Conservation (phyloP, 1,140 invertebrate genomes). For the Drosophila athabasca region DNA sequence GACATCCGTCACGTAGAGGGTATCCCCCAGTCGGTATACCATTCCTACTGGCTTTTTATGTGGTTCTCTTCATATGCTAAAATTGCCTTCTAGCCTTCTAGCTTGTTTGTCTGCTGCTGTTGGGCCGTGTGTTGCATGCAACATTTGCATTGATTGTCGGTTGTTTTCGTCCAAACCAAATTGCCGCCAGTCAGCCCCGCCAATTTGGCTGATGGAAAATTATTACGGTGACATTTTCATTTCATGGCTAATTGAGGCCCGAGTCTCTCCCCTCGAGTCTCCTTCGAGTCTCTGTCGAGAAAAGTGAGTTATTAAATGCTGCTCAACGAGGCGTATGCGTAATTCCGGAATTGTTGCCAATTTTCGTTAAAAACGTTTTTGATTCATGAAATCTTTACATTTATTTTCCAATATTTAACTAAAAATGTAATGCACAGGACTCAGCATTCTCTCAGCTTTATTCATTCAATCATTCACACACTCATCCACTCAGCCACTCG, state of each 20-base stretch:
- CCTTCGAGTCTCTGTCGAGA: constrained; percentile 1
- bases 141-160: constrained; percentile 60
- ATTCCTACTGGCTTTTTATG: background rate
- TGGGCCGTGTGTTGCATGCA: constrained; percentile 45
- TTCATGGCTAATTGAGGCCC: constrained; percentile 64
- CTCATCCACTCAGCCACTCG: background rate
- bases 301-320: constrained; percentile 56
- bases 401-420: background rate
- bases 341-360: constrained; percentile 20
- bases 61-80: constrained; percentile 37
- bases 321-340: constrained; percentile 44
- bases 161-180: constrained; percentile 43
- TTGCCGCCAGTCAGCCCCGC: constrained; percentile 57
- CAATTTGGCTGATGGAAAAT: constrained; percentile 70
- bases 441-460: too few relatives aligned
- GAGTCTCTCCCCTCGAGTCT: too few relatives aligned
- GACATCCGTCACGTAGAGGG: too few relatives aligned
- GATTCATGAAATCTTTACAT: background rate
- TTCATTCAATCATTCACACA: constrained; percentile 23
- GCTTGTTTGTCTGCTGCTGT: constrained; percentile 21
- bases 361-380: background rate
- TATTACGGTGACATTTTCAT: constrained; percentile 78
- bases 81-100: constrained; percentile 26
- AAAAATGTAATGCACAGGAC: too few relatives aligned
- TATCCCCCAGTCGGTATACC: too few relatives aligned